phyloP scores from a whole-genome alignment of 2,797 vertebrate species.

The Fundulus diaphanus region DNA sequence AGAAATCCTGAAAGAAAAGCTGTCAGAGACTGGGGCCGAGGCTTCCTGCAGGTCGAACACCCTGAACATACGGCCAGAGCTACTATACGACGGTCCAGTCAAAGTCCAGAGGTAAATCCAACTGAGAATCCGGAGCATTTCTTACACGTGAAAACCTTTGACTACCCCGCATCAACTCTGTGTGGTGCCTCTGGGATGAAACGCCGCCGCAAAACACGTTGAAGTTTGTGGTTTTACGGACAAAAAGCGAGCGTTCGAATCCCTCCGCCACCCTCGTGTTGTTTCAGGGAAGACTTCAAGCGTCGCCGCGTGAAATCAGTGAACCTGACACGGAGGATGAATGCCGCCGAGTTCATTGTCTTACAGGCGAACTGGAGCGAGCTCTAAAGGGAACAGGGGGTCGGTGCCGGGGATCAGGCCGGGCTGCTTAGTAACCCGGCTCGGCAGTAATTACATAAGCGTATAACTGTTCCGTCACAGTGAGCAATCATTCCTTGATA shows the following conservation, averaged over 20 bases:
- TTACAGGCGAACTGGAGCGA: slow-evolving; percentile 40
- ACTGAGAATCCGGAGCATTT: too few species aligned
- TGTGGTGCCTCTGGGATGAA: background rate
- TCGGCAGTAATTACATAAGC: slow-evolving; percentile 61
- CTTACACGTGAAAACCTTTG: too few species aligned
- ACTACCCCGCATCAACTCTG: background rate
- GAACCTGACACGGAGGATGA: background rate
- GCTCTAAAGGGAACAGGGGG: slow-evolving; percentile 46
- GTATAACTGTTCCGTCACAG: background rate
- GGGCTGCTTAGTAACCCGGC: slow-evolving; percentile 5
- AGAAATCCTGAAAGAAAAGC: too few species aligned
- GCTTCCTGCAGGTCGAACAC: too few species aligned
- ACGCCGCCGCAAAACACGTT: background rate
- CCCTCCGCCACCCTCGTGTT: background rate
- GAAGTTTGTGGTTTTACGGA: background rate
- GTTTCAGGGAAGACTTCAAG: background rate
- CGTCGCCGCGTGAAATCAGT: background rate
- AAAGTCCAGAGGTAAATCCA: too few species aligned
- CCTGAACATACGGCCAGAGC: too few species aligned
- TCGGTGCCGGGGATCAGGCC: slow-evolving; percentile 30
- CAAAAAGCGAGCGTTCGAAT: background rate
- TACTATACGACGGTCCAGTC: too few species aligned
- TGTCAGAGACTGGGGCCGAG: too few species aligned
- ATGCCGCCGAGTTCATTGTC: background rate
- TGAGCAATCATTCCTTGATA: background rate